A percentile compares a stretch with the other conserved stretches of the same genome.
phyloP scores from a whole-genome alignment of 2,888 invertebrate genomes.

The Eumerus sabulonum region DNA sequence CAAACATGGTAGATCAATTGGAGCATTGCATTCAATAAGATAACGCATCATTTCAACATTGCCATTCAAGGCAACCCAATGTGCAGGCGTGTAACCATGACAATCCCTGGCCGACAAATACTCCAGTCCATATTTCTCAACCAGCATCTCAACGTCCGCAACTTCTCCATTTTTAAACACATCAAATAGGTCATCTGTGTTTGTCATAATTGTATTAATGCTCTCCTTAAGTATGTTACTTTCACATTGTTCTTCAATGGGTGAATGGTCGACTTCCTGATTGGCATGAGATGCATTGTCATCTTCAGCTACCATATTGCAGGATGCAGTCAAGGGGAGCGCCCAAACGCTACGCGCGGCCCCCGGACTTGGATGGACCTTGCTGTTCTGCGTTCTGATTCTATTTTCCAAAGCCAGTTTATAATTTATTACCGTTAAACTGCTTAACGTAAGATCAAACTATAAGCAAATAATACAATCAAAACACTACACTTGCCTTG shows the following conservation, averaged over 20 bases:
- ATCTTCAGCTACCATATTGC: conserved; percentile 87
- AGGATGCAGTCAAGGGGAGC: conserved; percentile 88
- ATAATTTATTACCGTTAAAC: conserved; percentile 69
- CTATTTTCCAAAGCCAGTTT: conserved; percentile 78
- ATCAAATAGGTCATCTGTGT: conserved; percentile 87
- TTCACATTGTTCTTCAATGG: conserved; percentile 78
- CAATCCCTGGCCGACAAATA: conserved; percentile 90
- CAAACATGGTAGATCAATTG: conserved; percentile 91
- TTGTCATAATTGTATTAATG: conserved; percentile 73
- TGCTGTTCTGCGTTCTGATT: conserved; percentile 78
- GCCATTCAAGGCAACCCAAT: conserved; percentile 91
- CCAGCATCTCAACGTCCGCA: conserved; percentile 89
- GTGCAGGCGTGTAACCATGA: conserved; percentile 95
- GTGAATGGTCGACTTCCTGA: conserved; percentile 76
- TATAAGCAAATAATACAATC: too few species aligned
- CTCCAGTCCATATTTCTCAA: conserved; percentile 89
- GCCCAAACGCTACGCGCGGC: conserved; percentile 94
- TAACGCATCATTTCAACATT: conserved; percentile 94
- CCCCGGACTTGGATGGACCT: conserved; percentile 92
- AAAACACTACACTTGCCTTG: too few species aligned
- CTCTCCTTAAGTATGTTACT: conserved; percentile 78
- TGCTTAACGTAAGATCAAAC: background rate
- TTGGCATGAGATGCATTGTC: conserved; percentile 80
- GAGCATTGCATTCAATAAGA: conserved; percentile 89
- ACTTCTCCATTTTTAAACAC: conserved; percentile 92